These are phyloP conservation scores for Allacma fusca DNA, from an alignment of 2,888 invertebrate species.

Conservation along the genomic window DNA sequence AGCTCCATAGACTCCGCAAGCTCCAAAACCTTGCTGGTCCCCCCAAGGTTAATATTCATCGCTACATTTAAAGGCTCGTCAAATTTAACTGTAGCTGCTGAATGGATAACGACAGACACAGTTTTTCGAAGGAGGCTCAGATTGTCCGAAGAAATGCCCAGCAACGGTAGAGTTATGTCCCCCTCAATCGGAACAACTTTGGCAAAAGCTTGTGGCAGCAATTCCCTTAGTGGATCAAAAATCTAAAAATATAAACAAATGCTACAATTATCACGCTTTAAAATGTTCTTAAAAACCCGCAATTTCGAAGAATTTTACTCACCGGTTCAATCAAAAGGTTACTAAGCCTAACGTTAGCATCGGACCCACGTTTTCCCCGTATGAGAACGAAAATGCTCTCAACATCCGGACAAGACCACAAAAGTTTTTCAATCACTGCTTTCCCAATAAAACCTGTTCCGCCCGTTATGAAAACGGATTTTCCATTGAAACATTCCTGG, in stretches of 20 bases:
- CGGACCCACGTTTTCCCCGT: constrained; percentile 13
- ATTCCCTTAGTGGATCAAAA: background rate
- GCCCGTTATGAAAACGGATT: constrained; percentile 29
- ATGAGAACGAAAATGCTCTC: constrained; percentile 30
- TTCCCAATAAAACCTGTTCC: constrained; percentile 27
- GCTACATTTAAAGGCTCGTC: constrained; percentile 21
- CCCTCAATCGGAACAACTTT: constrained; percentile 11
- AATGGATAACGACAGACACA: constrained; percentile 17
- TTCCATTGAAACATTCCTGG: constrained; percentile 12
- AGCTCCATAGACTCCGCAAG: background rate
- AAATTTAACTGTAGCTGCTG: constrained; percentile 30
- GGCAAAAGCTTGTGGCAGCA: background rate
- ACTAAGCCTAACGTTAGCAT: background rate
- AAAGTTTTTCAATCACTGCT: constrained; percentile 17
- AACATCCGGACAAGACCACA: constrained; percentile 17
- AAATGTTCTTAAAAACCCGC: too few relatives aligned
- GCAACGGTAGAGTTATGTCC: constrained; percentile 7
- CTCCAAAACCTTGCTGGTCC: constrained; percentile 10
- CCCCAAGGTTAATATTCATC: background rate
- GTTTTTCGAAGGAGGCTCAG: background rate
- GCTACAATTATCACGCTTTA: too few relatives aligned
- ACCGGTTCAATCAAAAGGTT: background rate
- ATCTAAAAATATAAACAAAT: constrained; percentile 15
- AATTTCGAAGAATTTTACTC: background rate
- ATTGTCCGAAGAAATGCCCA: background rate